Percentiles rank a stretch among this genome's conserved stretches.
These are phyloP conservation scores for Cyprinus carpio DNA, from an alignment of 2,113 vertebrate species.

Conservation along the genomic window DNA sequence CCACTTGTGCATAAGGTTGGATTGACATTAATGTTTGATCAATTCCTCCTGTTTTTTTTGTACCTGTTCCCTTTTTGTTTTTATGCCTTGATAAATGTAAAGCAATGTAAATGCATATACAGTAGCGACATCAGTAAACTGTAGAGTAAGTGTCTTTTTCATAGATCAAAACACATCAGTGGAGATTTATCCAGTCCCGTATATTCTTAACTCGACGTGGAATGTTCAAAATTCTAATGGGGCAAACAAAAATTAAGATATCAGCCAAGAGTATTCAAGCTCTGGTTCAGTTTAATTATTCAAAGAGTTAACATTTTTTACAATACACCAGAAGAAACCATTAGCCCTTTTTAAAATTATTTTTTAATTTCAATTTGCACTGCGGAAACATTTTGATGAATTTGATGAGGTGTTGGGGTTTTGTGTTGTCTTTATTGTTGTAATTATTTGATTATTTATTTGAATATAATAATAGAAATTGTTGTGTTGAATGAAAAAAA, in stretches of 20 bases:
- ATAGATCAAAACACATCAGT: too few relatives aligned
- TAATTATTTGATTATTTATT: too few relatives aligned
- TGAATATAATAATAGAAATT: too few relatives aligned
- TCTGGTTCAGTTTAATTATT: constrained; percentile 30
- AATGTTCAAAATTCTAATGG: background rate
- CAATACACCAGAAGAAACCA: constrained; percentile 19
- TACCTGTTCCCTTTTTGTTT: too few relatives aligned
- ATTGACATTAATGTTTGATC: background rate
- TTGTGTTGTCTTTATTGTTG: too few relatives aligned
- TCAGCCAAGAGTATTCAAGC: background rate
- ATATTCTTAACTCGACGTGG: background rate
- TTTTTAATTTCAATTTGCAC: constrained; percentile 25
- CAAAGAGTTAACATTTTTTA: constrained; percentile 39
- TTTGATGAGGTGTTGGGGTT: constrained; percentile 43
- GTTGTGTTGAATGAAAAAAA: too few relatives aligned
- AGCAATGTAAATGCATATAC: background rate
- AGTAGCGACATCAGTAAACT: background rate
- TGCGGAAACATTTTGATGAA: constrained; percentile 36
- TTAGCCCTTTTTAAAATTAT: constrained; percentile 10
- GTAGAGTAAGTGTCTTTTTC: background rate
- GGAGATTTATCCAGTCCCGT: background rate
- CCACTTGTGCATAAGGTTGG: background rate
- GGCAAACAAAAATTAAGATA: constrained; percentile 10
- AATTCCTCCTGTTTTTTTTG: too few relatives aligned
- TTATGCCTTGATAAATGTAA: too few relatives aligned